Evolutionary conservation across 1,140 invertebrate genomes (phyloP).

Genomic region (Calephelis virginiensis): DNA sequence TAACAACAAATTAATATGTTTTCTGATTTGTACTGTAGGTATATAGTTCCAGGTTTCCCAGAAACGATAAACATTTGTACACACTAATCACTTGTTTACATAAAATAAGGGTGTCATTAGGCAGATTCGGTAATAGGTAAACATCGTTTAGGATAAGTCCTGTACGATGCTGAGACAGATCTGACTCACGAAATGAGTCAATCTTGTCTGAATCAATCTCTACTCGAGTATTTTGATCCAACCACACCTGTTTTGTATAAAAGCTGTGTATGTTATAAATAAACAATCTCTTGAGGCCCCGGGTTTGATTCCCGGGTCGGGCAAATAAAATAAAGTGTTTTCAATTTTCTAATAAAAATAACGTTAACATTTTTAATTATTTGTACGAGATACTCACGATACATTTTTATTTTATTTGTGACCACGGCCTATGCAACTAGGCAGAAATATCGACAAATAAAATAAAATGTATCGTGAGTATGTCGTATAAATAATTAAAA

Average conservation of each 20-base stretch:
- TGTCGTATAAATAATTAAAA: no score
- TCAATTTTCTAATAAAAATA: no score
- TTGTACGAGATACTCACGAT: no score
- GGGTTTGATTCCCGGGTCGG: no score
- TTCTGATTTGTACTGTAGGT: neutral
- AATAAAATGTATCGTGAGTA: no score
- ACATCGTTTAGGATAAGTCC: constrained; percentile 30
- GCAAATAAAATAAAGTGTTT: no score
- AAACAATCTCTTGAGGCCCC: no score
- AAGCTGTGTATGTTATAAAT: no score
- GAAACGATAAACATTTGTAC: constrained; percentile 12
- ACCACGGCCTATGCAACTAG: no score
- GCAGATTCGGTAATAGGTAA: constrained; percentile 38
- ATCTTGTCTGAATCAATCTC: neutral
- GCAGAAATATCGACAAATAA: no score
- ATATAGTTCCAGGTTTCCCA: constrained; percentile 1
- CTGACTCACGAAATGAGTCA: neutral
- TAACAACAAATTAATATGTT: neutral
- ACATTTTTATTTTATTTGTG: no score
- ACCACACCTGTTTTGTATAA: neutral
- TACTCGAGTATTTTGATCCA: neutral
- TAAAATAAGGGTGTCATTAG: constrained; percentile 38
- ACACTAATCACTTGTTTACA: constrained; percentile 51
- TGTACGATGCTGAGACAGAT: neutral
- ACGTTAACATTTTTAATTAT: no score